A percentile compares a stretch with the other conserved stretches of the same genome.
phyloP scores from a whole-genome alignment of 2,797 vertebrate genomes.

The Acanthurus lineatus region DNA sequence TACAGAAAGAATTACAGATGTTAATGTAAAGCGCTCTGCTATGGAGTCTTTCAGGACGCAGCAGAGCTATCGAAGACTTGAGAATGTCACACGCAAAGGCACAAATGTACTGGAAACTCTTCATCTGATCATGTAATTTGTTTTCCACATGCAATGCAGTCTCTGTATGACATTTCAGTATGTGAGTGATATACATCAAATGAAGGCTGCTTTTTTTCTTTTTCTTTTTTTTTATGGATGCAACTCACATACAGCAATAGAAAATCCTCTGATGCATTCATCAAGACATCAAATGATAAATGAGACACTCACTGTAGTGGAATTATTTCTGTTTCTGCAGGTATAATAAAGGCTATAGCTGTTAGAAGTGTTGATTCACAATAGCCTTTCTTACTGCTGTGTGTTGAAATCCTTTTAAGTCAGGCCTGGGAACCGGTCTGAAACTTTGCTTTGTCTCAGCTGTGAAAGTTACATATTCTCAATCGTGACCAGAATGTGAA shows the following conservation, averaged over 20 bases:
- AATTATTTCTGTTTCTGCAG: constrained; percentile 36
- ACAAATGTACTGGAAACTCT: constrained; percentile 4
- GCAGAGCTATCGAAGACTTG: not conserved
- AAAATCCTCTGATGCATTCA: constrained; percentile 48
- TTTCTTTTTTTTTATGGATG: constrained; percentile 14
- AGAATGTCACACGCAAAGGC: constrained; percentile 19
- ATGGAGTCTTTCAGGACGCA: constrained; percentile 15
- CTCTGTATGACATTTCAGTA: constrained; percentile 44
- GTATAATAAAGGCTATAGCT: constrained; percentile 29
- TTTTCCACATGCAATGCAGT: constrained; percentile 2
- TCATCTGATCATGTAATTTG: constrained; percentile 48
- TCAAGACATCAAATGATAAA: constrained; percentile 55
- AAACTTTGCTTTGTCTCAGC: constrained; percentile 50
- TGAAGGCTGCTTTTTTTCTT: constrained; percentile 20
- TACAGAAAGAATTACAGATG: constrained; percentile 30
- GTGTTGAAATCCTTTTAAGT: constrained; percentile 46
- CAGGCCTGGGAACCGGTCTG: constrained; percentile 45
- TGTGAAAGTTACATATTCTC: constrained; percentile 35
- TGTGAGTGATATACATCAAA: constrained; percentile 43
- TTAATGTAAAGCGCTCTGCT: constrained; percentile 31
- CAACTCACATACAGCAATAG: constrained; percentile 9
- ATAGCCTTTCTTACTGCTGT: constrained; percentile 22
- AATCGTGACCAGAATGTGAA: constrained; percentile 31
- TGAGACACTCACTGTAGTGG: constrained; percentile 9
- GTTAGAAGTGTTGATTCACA: constrained; percentile 45